Evolutionary conservation across 1,140 invertebrate species (phyloP).

Genomic region (Apocrypta bakeri): DNA sequence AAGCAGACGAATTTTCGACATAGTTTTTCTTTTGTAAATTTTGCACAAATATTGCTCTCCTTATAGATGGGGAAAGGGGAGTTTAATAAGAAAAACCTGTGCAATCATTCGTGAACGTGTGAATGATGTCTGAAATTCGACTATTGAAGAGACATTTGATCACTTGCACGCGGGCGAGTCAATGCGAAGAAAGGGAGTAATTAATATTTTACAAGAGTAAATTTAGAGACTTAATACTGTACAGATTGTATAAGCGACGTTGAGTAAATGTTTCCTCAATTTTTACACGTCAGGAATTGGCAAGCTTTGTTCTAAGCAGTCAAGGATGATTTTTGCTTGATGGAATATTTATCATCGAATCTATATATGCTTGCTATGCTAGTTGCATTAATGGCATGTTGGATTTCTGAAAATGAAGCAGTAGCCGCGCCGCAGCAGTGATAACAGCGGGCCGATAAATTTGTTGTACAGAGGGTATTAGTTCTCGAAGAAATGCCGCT

Average conservation of each 20-base stretch:
- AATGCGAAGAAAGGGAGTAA: background rate
- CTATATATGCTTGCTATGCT: too few relatives aligned
- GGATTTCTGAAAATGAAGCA: background rate
- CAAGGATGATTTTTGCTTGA: background rate
- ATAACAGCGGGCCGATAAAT: too few relatives aligned
- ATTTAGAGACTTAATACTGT: constrained; percentile 11
- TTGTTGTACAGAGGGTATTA: background rate
- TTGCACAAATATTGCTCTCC: too few relatives aligned
- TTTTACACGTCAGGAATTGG: background rate
- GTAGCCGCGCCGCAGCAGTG: too few relatives aligned
- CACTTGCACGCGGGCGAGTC: background rate
- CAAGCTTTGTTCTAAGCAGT: background rate
- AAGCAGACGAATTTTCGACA: background rate
- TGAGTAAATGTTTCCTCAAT: constrained; percentile 27
- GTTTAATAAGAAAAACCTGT: background rate
- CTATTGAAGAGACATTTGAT: background rate
- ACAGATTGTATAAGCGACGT: background rate
- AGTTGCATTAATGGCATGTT: too few relatives aligned
- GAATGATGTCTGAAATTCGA: background rate
- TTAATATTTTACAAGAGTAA: constrained; percentile 1
- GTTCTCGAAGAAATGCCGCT: background rate
- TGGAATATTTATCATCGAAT: background rate
- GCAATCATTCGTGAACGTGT: too few relatives aligned
- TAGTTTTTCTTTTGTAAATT: background rate
- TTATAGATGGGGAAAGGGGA: background rate